phyloP scores from a whole-genome alignment of 2,888 invertebrate species.

The Neoaliturus tenellus region DNA sequence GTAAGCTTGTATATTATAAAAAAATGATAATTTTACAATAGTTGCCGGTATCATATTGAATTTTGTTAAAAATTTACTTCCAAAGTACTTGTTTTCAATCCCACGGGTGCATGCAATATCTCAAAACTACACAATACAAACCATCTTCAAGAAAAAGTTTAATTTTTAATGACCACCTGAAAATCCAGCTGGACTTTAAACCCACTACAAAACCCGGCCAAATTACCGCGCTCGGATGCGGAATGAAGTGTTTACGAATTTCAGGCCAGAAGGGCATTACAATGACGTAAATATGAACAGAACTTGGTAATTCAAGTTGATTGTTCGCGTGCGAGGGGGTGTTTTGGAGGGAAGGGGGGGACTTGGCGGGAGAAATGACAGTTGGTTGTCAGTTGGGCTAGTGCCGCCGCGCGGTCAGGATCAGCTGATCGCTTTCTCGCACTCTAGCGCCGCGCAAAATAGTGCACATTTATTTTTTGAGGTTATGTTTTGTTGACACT shows the following conservation, averaged over 20 bases:
- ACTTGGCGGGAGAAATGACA: constrained; percentile 40
- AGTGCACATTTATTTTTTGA: neutral
- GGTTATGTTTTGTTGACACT: constrained; percentile 10
- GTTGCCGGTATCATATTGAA: too few relatives aligned
- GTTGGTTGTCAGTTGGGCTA: constrained; percentile 20
- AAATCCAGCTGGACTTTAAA: too few relatives aligned
- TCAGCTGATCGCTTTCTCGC: neutral
- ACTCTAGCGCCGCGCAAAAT: neutral
- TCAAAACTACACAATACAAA: too few relatives aligned
- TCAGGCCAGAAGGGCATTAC: neutral
- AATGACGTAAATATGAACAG: constrained; percentile 14
- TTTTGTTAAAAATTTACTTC: too few relatives aligned
- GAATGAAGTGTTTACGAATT: constrained; percentile 16
- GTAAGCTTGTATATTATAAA: too few relatives aligned
- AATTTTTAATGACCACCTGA: too few relatives aligned
- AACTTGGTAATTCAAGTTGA: constrained; percentile 12
- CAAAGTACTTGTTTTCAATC: too few relatives aligned
- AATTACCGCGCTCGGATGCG: neutral
- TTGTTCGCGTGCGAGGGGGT: neutral
- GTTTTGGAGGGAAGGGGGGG: neutral
- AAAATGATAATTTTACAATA: too few relatives aligned
- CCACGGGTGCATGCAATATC: too few relatives aligned
- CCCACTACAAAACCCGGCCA: neutral
- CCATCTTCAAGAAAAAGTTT: too few relatives aligned
- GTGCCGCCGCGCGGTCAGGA: constrained; percentile 18